Evolutionary conservation across 2,113 vertebrate species (phyloP), one percentile per base, ranked within the genome.

Genomic region (Brienomyrus brachyistius): DNA sequence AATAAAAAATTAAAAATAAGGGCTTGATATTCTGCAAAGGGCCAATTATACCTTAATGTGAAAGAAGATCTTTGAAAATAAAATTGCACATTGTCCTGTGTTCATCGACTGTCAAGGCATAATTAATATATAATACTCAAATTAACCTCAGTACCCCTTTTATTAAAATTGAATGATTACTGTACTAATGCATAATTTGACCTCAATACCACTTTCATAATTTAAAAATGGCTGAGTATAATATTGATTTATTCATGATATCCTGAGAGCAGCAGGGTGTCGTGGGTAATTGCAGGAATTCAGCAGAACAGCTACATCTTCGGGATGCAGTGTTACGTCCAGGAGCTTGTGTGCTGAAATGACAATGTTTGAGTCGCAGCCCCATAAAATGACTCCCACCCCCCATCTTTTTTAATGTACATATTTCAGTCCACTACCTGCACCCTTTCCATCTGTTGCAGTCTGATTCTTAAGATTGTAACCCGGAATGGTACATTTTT

Each of bases 241-340:
- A 88, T 77, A 88, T 88, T 88, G 88, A 88, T 77, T 77, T 88
- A 88, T 70, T 88, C 87, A 88, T 74, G 88, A 70, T 77, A 88
- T 77, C 27, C 88, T 31, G 88, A 88, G 47, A 88, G 88, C n/a
- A 45, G 47, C 66, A 77, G 43, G 47, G 10, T 88, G 15, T 5
- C 1, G 62, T 70, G 48, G 66, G 70, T 88, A 88, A 47, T 52
- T 35, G 66, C 47, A 35, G 62, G 66, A 27, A 40, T 43, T 50
- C 27, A 31, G 43, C 19, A 88, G 48, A 52, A 50, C 43, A 80
- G 11, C 74, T 21, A 17, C 74, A 43, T 80, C 6, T 80, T 43
- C 43, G 31, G 74, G 35, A 19, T 43, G 10, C 35, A 35, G 15
- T 8, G 5, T 77, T 48, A 43, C 31, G 51, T 11, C 27, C 9